Percentiles rank a stretch among this genome's conserved stretches.
These are phyloP conservation scores for Chiroxiphia lanceolata DNA, from an alignment of 2,797 vertebrate species.

Conservation along the genomic window DNA sequence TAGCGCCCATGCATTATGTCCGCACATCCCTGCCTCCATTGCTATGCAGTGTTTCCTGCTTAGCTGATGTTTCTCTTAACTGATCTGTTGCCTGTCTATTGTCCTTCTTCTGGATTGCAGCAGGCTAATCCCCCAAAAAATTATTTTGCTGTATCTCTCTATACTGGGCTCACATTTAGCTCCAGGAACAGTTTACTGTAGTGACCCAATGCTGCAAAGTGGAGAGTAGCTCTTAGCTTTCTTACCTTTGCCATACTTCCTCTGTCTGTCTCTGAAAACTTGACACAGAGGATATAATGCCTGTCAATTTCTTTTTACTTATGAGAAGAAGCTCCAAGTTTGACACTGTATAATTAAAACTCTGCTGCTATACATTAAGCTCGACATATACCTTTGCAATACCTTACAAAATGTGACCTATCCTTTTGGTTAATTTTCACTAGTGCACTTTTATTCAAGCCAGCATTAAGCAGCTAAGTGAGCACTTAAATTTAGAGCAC, in stretches of 20 bases:
- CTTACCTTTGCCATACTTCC: neutral
- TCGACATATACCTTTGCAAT: neutral
- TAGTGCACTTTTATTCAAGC: neutral
- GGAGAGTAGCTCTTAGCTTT: neutral
- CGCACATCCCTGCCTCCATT: neutral
- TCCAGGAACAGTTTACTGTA: neutral
- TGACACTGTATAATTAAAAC: neutral
- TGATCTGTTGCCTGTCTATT: neutral
- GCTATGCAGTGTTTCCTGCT: neutral
- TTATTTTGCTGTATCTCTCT: neutral
- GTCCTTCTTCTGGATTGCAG: neutral
- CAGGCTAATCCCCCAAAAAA: neutral
- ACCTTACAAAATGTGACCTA: neutral
- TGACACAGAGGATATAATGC: neutral
- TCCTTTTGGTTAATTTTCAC: neutral
- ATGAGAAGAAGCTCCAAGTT: neutral
- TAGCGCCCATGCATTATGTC: neutral
- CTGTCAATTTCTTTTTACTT: neutral
- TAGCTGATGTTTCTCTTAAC: neutral
- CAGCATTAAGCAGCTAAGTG: neutral
- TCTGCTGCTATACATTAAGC: neutral
- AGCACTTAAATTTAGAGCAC: neutral
- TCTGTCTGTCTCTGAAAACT: neutral
- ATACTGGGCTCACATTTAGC: neutral
- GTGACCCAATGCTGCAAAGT: neutral